Evolutionary conservation across 1,140 invertebrate species (phyloP), one percentile per base, ranked within the genome.

Genomic region (Apis dorsata): DNA sequence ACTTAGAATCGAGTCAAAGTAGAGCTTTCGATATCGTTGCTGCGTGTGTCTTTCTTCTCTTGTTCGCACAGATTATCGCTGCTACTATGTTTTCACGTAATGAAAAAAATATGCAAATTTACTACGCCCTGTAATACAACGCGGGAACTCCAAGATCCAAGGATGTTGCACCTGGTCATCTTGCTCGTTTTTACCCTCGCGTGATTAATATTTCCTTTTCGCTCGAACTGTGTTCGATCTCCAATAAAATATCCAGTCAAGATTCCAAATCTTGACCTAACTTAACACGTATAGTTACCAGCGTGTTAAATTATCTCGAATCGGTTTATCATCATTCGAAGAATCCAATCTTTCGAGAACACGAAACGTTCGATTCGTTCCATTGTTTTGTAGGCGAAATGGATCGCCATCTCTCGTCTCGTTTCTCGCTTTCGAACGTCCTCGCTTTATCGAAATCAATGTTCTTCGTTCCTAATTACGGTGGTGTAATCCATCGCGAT

Each of bases 381-480:
- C 8, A 28, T 9, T 11, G 12, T 4, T 44, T 4, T 44, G 13
- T 24, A 44, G 44, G 15, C 19, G 49, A n/a, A 24, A 53, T 71
- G n/a, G 19, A n/a, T 10, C 15, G 44, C 12, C n/a, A 53, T 24
- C n/a, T n/a, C n/a, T 68, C 63, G 63, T 15, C n/a, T 44, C 19
- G 10, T 28, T 13, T 21, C n/a, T 68, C 49, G 15, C 4, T 11
- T 21, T 10, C 49, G 13, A 17, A 34, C 49, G 21, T 75, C 4
- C 53, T 57, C 57, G 81, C 60, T 72, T 79, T 79, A 86, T 69
- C 80, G 12, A 5, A 2, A 19, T 7, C 28, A 9, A 19, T 71
- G 73, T 73, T 77, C n/a, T 69, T 57, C 59, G 34, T 63, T 78
- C 74, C 76, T 86, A 86, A 86, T 86, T 86, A 81, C 69, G 77